Base-by-base conservation (phyloP, 2,113 vertebrate genomes). In the Abramis brama region DNA sequence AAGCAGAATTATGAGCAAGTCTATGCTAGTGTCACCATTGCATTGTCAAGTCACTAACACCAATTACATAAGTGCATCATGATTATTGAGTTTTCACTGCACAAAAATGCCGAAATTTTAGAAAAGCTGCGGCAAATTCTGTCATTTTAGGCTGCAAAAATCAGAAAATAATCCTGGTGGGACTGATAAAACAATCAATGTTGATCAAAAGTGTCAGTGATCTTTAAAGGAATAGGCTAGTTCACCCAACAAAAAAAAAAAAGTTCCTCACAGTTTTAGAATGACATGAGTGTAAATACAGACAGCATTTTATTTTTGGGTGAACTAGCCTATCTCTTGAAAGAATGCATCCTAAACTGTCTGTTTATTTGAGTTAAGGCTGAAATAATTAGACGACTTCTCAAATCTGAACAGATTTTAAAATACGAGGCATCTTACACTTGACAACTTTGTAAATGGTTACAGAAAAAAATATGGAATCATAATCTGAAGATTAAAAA, bases 191-290 rank as follows among this genome's bases (percentile, higher is more conserved):
- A 17, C 15, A 2, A 52, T 52, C 13, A 17, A 52, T 52, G 15
- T 0, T 17, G 50, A 52, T 17, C 50, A 52, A 30, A 30, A 30
- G 25, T 30, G 27, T 33, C 62, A 66, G 62, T 66, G 27, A 25
- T 66, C 50, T 66, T 66, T 66, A 66, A 66, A 66, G 27, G 64
- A 66, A 66, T 66, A n/a, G n/a, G n/a, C n/a, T n/a, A 66, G 30
- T 66, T 66, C 6, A 33, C 27, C 15, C 27, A 68, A 33, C 6
- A 21, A 39, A 21, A 68, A 68, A 21, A 68, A 68, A 68, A 68
- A 68, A 9, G 66, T 36, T 39, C 30, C 66, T 70, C 17, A 23
- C 19, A 33, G 8, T 70, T 68, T 66, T 66, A 15, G 64, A 66
- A 30, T 17, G 5, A 30, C 62, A 15, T 1, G 1, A 68, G 1